phyloP scores from a whole-genome alignment of 2,113 vertebrate species.

The Dicrurus megarhynchus region DNA sequence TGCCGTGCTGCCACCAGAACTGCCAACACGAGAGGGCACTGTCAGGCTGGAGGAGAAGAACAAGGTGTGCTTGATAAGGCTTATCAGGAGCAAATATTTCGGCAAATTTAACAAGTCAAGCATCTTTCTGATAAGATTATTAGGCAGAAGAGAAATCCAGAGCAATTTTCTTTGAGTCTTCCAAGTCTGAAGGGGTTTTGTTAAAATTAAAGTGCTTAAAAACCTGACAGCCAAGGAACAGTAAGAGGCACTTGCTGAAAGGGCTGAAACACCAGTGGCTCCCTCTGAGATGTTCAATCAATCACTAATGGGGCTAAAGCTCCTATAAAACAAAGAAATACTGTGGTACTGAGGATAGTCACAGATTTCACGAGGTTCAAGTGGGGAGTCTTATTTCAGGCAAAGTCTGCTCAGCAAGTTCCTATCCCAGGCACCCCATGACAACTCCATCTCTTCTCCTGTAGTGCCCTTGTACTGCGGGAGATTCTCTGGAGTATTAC shows the following conservation, averaged over 20 bases:
- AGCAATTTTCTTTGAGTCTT: background rate
- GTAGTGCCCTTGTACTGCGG: background rate
- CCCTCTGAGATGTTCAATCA: background rate
- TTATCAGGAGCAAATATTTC: background rate
- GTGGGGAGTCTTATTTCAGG: background rate
- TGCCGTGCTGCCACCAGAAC: rapidly evolving
- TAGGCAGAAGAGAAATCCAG: background rate
- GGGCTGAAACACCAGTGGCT: background rate
- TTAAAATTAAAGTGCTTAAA: background rate
- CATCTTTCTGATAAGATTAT: background rate
- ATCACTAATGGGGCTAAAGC: background rate
- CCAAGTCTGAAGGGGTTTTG: background rate
- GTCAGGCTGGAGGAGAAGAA: background rate
- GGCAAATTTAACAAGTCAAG: background rate
- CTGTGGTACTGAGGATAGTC: background rate
- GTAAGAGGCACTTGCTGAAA: background rate
- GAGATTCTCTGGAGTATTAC: background rate
- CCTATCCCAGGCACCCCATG: background rate
- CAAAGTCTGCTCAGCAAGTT: background rate
- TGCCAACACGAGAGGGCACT: background rate
- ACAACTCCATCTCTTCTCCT: background rate
- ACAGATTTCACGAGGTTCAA: background rate
- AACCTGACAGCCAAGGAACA: background rate
- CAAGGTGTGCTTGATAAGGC: background rate
- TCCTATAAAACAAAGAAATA: background rate